Evolutionary conservation across 2,888 invertebrate genomes (phyloP).

Genomic region (Cerastis leucographa): DNA sequence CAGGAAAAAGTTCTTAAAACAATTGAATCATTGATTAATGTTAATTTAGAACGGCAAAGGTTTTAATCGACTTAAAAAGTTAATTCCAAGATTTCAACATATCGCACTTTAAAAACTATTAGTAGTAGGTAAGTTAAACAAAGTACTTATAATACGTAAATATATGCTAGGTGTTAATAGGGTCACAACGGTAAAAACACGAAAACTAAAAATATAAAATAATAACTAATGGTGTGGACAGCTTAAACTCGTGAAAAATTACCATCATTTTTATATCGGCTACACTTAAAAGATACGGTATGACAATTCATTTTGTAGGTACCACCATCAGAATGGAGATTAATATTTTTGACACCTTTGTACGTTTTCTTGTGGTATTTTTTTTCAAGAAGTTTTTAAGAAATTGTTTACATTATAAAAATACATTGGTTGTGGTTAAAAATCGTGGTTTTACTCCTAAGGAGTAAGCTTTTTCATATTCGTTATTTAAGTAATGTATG

Average conservation of each 20-base stretch:
- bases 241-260: constrained; percentile 65
- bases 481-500: neutral
- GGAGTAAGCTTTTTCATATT: neutral
- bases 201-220: constrained; percentile 63
- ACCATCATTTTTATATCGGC: constrained; percentile 64
- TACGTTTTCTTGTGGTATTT: constrained; percentile 17
- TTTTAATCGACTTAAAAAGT: constrained; percentile 30
- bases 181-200: constrained; percentile 68
- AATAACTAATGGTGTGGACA: constrained; percentile 67
- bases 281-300: constrained; percentile 58
- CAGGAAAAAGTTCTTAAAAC: constrained; percentile 9
- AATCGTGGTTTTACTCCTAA: neutral
- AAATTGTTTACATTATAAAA: constrained; percentile 44
- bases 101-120: constrained; percentile 63
- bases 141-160: constrained; percentile 55
- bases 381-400: constrained; percentile 31
- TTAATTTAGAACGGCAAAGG: constrained; percentile 4
- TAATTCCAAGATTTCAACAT: constrained; percentile 54
- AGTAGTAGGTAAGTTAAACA: constrained; percentile 33
- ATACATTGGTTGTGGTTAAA: constrained; percentile 17
- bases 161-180: constrained; percentile 60
- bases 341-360: constrained; percentile 66
- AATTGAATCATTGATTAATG: constrained; percentile 38
- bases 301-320: constrained; percentile 65
- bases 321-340: constrained; percentile 46